Conservation (phyloP, 2,797 vertebrate genomes). For the Parambassis ranga region DNA sequence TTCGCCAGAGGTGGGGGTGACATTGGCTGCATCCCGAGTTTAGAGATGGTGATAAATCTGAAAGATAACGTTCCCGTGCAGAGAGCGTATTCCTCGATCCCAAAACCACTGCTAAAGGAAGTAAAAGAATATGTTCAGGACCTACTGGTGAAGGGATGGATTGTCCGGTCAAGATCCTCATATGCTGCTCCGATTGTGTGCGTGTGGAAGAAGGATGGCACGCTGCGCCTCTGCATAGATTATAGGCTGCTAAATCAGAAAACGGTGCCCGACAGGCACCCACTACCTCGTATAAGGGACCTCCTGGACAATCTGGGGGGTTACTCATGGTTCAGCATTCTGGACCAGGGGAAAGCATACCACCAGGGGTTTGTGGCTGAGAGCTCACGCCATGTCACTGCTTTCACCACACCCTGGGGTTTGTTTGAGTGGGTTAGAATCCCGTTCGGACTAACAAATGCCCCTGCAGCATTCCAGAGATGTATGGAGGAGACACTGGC, state of each 20-base stretch:
- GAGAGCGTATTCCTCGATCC: not conserved
- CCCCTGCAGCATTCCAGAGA: not conserved
- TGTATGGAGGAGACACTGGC: not conserved
- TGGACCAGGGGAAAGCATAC: not conserved
- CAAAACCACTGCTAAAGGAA: too few species aligned
- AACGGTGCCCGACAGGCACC: not conserved
- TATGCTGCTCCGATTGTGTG: not conserved
- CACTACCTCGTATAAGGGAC: not conserved
- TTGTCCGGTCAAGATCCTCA: not conserved
- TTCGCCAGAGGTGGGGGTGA: too few species aligned
- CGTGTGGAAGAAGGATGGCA: not conserved
- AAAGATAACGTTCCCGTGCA: too few species aligned
- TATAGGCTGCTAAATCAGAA: not conserved
- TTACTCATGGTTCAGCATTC: not conserved
- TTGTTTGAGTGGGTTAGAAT: not conserved
- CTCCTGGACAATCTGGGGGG: not conserved
- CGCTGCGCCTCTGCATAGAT: not conserved
- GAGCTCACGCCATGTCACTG: too few species aligned
- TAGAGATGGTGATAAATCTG: too few species aligned
- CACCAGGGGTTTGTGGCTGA: too few species aligned
- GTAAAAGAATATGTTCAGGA: conserved; percentile 17
- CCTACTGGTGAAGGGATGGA: conserved; percentile 1
- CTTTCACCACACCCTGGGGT: too few species aligned
- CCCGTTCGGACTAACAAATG: not conserved
- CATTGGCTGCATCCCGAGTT: too few species aligned